Evolutionary conservation across 2,888 invertebrate genomes (phyloP).

Genomic region (Andrena hattorfiana): DNA sequence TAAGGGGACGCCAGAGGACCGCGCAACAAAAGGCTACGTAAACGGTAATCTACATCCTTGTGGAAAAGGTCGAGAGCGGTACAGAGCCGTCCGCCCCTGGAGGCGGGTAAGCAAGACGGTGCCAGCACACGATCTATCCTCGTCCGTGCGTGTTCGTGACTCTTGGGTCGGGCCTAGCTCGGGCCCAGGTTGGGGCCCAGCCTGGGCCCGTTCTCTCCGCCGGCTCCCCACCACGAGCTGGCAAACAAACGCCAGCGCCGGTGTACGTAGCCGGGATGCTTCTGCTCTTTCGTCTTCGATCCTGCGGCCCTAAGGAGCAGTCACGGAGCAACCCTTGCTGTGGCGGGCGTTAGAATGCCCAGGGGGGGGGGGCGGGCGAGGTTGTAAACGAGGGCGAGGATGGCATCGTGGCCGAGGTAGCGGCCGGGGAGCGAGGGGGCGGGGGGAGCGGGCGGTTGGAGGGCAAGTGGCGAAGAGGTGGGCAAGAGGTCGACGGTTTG

Average conservation of each 20-base stretch:
- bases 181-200: slow-evolving; percentile 49
- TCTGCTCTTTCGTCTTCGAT: slow-evolving; percentile 65
- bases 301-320: slow-evolving; percentile 70
- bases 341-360: slow-evolving; percentile 73
- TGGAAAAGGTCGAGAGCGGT: slow-evolving; percentile 58
- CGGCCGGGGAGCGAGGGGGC: slow-evolving; percentile 39
- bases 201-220: slow-evolving; percentile 47
- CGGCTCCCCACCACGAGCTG: slow-evolving; percentile 42
- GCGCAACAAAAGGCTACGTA: slow-evolving; percentile 55
- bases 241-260: slow-evolving; percentile 23
- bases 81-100: slow-evolving; percentile 65
- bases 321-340: slow-evolving; percentile 80
- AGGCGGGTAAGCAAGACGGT: slow-evolving; percentile 63
- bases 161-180: slow-evolving; percentile 73
- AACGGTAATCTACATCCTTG: slow-evolving; percentile 61
- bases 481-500: slow-evolving; percentile 74
- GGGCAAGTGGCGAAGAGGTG: slow-evolving; percentile 69
- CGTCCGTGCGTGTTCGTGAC: slow-evolving; percentile 80
- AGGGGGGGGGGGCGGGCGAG: slow-evolving; percentile 69
- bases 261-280: slow-evolving; percentile 51
- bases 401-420: slow-evolving; percentile 53
- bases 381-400: slow-evolving; percentile 65
- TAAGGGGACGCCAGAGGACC: slow-evolving; percentile 35
- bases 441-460: slow-evolving; percentile 25
- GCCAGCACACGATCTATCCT: slow-evolving; percentile 75